Conservation (phyloP, 2,797 vertebrate genomes). For the Sphaeramia orbicularis region DNA sequence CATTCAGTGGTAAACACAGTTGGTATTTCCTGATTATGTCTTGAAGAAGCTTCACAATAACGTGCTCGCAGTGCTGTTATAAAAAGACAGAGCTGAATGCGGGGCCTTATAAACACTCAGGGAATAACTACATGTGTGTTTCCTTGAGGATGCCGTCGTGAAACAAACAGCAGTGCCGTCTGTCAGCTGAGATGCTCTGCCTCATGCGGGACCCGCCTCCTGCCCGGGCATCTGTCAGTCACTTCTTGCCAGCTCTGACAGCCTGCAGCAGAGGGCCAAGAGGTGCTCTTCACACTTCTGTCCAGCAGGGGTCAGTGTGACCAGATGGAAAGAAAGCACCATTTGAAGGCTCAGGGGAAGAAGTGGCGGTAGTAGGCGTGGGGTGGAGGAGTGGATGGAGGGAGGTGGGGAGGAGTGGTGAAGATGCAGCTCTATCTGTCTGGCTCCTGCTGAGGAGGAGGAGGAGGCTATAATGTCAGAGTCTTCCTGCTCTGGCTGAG, state of each 20-base stretch:
- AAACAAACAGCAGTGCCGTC: conserved; percentile 32
- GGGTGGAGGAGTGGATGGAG: not conserved
- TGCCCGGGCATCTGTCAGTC: conserved; percentile 39
- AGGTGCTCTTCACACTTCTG: not conserved
- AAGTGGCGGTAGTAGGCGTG: conserved; percentile 2
- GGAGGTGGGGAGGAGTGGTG: conserved; percentile 7
- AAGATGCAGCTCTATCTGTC: conserved; percentile 45
- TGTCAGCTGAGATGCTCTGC: conserved; percentile 19
- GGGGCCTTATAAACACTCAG: conserved; percentile 27
- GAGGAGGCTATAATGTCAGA: conserved; percentile 13
- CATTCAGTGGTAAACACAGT: conserved; percentile 3
- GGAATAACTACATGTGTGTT: conserved; percentile 5
- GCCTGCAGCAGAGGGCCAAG: not conserved
- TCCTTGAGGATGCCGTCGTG: conserved; percentile 35
- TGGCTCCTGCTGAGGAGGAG: conserved; percentile 1
- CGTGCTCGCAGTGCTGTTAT: not conserved
- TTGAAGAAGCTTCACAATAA: conserved; percentile 19
- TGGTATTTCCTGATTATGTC: conserved; percentile 34
- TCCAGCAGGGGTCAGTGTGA: conserved; percentile 70
- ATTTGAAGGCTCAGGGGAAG: conserved; percentile 1
- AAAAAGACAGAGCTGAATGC: conserved; percentile 15
- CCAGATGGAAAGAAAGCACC: conserved; percentile 3
- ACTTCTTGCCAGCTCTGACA: conserved; percentile 25
- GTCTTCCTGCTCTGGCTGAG: conserved; percentile 44
- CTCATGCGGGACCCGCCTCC: conserved; percentile 14